These are phyloP conservation scores for Melanotaenia pygmaea DNA, from an alignment of 2,797 vertebrate genomes.

Conservation along the genomic window DNA sequence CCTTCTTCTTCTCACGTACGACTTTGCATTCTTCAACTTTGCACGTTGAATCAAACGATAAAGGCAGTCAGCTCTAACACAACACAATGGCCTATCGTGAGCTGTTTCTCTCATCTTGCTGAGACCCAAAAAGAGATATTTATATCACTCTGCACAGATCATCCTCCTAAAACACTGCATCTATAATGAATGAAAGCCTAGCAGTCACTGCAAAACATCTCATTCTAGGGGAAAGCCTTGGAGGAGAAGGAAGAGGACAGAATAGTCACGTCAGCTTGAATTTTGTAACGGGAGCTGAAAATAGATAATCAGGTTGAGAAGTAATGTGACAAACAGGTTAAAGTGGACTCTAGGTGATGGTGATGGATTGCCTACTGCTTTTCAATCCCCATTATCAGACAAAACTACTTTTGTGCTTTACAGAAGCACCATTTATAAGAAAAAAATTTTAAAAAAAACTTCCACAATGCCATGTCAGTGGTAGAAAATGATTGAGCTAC, in stretches of 20 bases:
- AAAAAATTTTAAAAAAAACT: slow-evolving; percentile 4
- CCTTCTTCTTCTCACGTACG: slow-evolving; percentile 12
- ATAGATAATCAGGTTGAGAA: slow-evolving; percentile 21
- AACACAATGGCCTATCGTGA: slow-evolving; percentile 44
- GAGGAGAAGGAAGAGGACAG: slow-evolving; percentile 22
- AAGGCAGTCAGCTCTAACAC: slow-evolving; percentile 45
- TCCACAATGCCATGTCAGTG: neutral
- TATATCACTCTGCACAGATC: slow-evolving; percentile 75
- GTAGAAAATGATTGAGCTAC: neutral
- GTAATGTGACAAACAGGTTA: slow-evolving; percentile 25
- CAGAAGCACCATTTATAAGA: neutral
- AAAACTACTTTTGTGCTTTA: neutral
- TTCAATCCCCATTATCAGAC: slow-evolving; percentile 13
- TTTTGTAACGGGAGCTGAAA: slow-evolving; percentile 30
- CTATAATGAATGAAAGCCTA: slow-evolving; percentile 77
- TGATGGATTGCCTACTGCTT: slow-evolving; percentile 5
- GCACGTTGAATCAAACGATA: slow-evolving; percentile 68
- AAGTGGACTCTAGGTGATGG: slow-evolving; percentile 9
- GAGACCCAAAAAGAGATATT: slow-evolving; percentile 76
- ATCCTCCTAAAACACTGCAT: slow-evolving; percentile 74
- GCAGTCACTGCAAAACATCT: slow-evolving; percentile 61
- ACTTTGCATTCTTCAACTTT: slow-evolving; percentile 48
- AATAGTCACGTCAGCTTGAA: neutral
- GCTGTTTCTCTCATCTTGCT: slow-evolving; percentile 56
- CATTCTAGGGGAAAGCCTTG: slow-evolving; percentile 47